phyloP scores from a whole-genome alignment of 1,140 invertebrate species.

The Drosophila azteca region DNA sequence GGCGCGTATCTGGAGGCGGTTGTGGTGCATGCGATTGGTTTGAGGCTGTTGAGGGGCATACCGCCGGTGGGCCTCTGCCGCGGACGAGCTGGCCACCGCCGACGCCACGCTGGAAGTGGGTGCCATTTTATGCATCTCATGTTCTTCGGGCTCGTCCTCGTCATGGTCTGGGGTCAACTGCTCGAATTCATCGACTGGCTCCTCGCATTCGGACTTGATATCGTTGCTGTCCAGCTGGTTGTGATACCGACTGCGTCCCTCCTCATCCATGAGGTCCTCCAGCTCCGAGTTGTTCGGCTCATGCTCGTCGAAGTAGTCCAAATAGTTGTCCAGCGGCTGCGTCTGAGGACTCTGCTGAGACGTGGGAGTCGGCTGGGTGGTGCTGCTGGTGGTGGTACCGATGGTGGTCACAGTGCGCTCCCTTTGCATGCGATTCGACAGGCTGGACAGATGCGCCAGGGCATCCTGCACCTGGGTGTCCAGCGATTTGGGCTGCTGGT shows the following conservation, averaged over 20 bases:
- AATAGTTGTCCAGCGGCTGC: constrained; percentile 67
- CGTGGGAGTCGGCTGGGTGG: constrained; percentile 40
- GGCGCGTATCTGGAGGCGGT: constrained; percentile 61
- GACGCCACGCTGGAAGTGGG: constrained; percentile 52
- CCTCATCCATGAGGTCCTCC: constrained; percentile 76
- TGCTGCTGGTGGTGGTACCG: constrained; percentile 27
- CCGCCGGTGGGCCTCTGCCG: constrained; percentile 44
- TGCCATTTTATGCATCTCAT: constrained; percentile 57
- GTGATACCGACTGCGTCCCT: constrained; percentile 55
- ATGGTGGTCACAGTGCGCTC: constrained; percentile 57
- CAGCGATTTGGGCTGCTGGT: constrained; percentile 72
- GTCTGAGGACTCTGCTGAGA: constrained; percentile 59
- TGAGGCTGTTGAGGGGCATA: constrained; percentile 55
- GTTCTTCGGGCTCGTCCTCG: constrained; percentile 49
- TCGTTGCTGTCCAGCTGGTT: constrained; percentile 70
- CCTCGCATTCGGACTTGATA: constrained; percentile 80
- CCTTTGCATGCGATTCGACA: constrained; percentile 73
- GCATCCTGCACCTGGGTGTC: constrained; percentile 79
- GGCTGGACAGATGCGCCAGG: constrained; percentile 66
- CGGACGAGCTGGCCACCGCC: constrained; percentile 5
- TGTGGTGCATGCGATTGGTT: constrained; percentile 47
- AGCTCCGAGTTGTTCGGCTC: constrained; percentile 70
- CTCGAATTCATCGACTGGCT: constrained; percentile 68
- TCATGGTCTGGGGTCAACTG: constrained; percentile 40
- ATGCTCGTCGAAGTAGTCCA: constrained; percentile 73